A percentile compares a stretch with the other conserved stretches of the same genome.
Conservation (phyloP, 2,797 vertebrate genomes). For the Phalanger gymnotis region DNA sequence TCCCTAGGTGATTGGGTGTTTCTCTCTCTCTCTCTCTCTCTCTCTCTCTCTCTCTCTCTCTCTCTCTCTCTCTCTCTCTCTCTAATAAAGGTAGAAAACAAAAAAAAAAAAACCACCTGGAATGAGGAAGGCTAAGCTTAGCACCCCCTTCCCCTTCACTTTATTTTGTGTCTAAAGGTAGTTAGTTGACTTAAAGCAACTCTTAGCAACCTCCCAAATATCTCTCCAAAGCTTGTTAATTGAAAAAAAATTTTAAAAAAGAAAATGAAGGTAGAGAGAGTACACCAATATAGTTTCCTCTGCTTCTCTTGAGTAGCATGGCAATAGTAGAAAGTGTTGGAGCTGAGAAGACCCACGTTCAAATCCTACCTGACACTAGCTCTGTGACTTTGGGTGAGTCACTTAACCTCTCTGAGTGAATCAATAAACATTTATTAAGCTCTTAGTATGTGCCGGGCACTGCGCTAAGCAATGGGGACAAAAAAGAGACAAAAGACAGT, state of each 20-base stretch:
- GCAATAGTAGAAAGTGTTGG: background rate
- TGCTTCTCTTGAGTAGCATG: background rate
- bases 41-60: background rate
- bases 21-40: constrained; percentile 46
- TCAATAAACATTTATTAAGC: background rate
- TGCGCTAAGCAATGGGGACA: background rate
- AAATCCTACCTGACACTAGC: background rate
- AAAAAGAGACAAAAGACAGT: background rate
- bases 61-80: constrained; percentile 7
- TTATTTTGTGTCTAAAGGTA: background rate
- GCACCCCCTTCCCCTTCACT: background rate
- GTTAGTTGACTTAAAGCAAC: background rate
- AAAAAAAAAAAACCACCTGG: constrained; percentile 36
- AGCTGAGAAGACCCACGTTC: background rate
- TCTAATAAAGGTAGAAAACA: constrained; percentile 51
- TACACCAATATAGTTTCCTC: background rate
- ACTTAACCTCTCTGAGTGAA: background rate
- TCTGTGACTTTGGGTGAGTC: background rate
- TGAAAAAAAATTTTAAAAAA: background rate
- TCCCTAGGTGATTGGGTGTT: constrained; percentile 74
- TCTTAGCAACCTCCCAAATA: constrained; percentile 27
- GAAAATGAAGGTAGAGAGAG: background rate
- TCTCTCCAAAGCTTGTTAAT: background rate
- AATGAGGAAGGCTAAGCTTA: background rate
- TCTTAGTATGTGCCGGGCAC: background rate